Evolutionary conservation across 1,140 invertebrate species (phyloP).

Genomic region (Drosophila equinoxialis): DNA sequence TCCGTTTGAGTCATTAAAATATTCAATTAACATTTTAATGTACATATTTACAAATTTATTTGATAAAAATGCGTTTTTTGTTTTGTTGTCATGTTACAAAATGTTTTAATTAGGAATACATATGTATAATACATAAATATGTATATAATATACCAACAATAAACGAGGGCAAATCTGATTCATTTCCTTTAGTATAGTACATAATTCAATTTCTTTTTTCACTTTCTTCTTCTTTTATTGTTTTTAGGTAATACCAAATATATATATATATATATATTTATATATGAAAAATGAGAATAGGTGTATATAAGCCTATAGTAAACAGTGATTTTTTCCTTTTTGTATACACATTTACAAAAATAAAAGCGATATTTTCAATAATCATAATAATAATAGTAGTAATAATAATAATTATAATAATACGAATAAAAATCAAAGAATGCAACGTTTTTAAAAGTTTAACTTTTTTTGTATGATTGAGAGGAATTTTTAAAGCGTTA

Average conservation of each 20-base stretch:
- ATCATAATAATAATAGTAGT: constrained; percentile 53
- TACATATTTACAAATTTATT: constrained; percentile 80
- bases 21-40: background rate
- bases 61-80: constrained; percentile 53
- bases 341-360: constrained; percentile 66
- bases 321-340: constrained; percentile 43
- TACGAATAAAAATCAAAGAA: constrained; percentile 59
- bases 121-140: constrained; percentile 55
- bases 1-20: too few species aligned
- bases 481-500: constrained; percentile 55
- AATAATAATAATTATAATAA: constrained; percentile 62
- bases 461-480: constrained; percentile 61
- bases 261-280: constrained; percentile 1
- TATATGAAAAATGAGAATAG: constrained; percentile 58
- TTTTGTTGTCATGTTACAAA: constrained; percentile 70
- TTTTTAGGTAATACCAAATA: constrained; percentile 67
- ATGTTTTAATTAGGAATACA: constrained; percentile 63
- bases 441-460: constrained; percentile 59
- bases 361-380: constrained; percentile 56
- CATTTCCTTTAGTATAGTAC: constrained; percentile 49
- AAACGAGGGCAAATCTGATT: constrained; percentile 44
- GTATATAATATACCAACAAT: constrained; percentile 60
- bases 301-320: constrained; percentile 44
- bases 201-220: constrained; percentile 57
- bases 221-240: constrained; percentile 45